phyloP scores from a whole-genome alignment of 1,140 invertebrate genomes.

The Lordiphosa clarofinis region DNA sequence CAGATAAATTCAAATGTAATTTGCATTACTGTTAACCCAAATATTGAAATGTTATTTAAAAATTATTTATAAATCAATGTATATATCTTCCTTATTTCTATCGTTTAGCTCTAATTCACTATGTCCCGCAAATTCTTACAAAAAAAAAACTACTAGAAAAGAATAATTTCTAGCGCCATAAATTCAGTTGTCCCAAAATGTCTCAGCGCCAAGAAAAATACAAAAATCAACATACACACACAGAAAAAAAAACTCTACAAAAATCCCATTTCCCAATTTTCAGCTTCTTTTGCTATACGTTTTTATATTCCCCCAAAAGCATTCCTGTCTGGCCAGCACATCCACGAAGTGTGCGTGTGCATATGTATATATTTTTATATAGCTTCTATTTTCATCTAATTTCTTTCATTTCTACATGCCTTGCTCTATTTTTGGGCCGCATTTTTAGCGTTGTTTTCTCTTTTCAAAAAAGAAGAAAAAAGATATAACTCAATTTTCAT shows the following conservation, averaged over 20 bases:
- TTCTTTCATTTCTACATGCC: conserved; percentile 70
- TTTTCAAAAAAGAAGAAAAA: conserved; percentile 23
- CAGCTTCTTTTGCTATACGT: conserved; percentile 27
- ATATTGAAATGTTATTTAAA: not conserved
- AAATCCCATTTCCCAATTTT: conserved; percentile 40
- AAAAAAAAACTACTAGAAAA: conserved; percentile 12
- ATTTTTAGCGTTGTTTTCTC: conserved; percentile 53
- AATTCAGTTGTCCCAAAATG: conserved; percentile 60
- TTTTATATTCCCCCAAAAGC: conserved; percentile 33
- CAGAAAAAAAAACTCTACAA: conserved; percentile 3
- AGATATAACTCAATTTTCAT: conserved; percentile 62
- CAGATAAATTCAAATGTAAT: too few relatives aligned
- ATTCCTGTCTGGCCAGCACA: conserved; percentile 62
- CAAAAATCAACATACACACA: conserved; percentile 4
- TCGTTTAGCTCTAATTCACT: too few relatives aligned
- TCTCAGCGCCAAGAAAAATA: conserved; percentile 28
- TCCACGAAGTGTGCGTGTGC: conserved; percentile 14
- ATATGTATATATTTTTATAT: conserved; percentile 47
- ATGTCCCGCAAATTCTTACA: conserved; percentile 21
- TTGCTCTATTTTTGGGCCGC: conserved; percentile 66
- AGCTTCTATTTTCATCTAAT: conserved; percentile 72
- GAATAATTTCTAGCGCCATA: conserved; percentile 36
- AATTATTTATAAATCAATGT: conserved; percentile 4
- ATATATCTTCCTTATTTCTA: not conserved
- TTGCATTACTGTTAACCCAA: too few relatives aligned